These are phyloP conservation scores for Palythoa grandiflora DNA, from an alignment of 92 coral and sea anemone genomes.

Conservation along the genomic window DNA sequence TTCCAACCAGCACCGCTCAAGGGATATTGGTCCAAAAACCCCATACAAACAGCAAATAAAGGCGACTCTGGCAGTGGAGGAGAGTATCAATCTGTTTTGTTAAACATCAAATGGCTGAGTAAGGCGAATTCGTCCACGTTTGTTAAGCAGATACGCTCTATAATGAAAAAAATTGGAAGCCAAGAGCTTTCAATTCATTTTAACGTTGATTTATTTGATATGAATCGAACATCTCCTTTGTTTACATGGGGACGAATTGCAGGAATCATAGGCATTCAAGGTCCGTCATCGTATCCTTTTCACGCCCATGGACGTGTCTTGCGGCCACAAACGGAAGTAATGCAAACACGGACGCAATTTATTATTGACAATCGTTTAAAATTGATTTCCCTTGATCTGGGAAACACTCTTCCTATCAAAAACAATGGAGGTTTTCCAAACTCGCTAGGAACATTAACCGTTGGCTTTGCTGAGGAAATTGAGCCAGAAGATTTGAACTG, in stretches of 20 bases:
- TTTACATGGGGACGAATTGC: conserved; percentile 74
- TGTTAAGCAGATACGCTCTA: conserved; percentile 44
- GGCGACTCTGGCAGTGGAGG: conserved; percentile 47
- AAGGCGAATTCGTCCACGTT: conserved; percentile 37
- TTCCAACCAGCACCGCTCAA: conserved; percentile 69
- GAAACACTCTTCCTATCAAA: conserved; percentile 67
- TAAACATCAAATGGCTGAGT: conserved; percentile 65
- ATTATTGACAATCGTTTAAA: conserved; percentile 46
- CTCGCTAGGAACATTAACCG: conserved; percentile 36
- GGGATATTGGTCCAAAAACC: conserved; percentile 62
- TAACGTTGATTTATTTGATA: conserved; percentile 67
- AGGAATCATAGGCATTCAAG: conserved; percentile 77
- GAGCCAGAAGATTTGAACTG: conserved; percentile 49
- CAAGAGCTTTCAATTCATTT: conserved; percentile 73
- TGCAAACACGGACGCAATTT: conserved; percentile 62
- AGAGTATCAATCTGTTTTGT: conserved; percentile 71
- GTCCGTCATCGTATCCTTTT: conserved; percentile 65
- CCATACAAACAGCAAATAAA: not conserved
- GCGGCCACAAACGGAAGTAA: conserved; percentile 13
- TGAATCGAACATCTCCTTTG: not conserved
- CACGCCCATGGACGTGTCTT: conserved; percentile 68
- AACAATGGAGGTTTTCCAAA: conserved; percentile 52
- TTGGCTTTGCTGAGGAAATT: conserved; percentile 34
- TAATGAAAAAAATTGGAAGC: conserved; percentile 56
- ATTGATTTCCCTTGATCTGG: conserved; percentile 66